These are phyloP conservation scores for Coecobrya sp. DNA, from an alignment of 2,888 invertebrate species.

Conservation along the genomic window DNA sequence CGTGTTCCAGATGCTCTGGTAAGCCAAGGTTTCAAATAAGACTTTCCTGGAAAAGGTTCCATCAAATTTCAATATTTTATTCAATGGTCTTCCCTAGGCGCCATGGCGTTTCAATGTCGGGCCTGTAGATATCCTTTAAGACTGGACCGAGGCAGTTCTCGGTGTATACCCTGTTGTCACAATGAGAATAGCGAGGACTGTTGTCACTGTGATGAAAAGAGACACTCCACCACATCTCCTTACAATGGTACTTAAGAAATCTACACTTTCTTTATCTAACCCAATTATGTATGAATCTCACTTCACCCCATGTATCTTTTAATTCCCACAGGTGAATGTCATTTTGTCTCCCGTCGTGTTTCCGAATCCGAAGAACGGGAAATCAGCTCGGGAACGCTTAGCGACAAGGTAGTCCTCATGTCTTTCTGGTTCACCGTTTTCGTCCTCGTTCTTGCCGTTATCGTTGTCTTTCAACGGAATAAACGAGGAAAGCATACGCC, in stretches of 20 bases:
- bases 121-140: constrained; percentile 91
- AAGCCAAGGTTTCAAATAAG: constrained; percentile 84
- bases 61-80: no score
- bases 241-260: constrained; percentile 75
- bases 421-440: constrained; percentile 85
- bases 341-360: constrained; percentile 81
- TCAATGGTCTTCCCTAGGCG: constrained; percentile 88
- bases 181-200: constrained; percentile 90
- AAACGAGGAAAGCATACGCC: neutral
- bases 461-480: constrained; percentile 79
- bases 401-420: constrained; percentile 83
- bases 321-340: constrained; percentile 10
- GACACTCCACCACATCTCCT: constrained; percentile 78
- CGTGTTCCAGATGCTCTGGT: constrained; percentile 96
- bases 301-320: neutral
- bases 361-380: constrained; percentile 84
- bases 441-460: constrained; percentile 79
- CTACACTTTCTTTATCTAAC: no score
- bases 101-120: constrained; percentile 89
- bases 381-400: constrained; percentile 80
- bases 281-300: no score
- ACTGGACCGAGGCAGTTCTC: constrained; percentile 92
- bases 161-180: constrained; percentile 93
- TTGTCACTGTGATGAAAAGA: constrained; percentile 90
- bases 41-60: neutral